A percentile compares a stretch with the other conserved stretches of the same genome.
phyloP scores from a whole-genome alignment of 2,888 invertebrate species.

The Automeris io region DNA sequence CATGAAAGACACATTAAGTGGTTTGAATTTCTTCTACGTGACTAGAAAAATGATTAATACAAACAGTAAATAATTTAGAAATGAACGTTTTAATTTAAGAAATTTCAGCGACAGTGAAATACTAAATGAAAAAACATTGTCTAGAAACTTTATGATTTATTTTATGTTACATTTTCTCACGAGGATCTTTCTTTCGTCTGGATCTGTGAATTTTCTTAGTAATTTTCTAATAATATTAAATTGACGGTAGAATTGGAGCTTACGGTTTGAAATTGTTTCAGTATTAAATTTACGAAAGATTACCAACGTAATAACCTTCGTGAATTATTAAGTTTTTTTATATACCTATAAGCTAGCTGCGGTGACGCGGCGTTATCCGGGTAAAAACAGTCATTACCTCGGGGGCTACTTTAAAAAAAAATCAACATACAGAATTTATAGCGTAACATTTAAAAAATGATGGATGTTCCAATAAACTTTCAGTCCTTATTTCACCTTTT shows the following conservation, averaged over 20 bases:
- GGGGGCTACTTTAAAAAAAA: no score
- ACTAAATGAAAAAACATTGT: not conserved
- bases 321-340: no score
- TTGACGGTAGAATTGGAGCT: conserved; percentile 35
- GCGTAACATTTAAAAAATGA: no score
- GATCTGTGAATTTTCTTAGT: not conserved
- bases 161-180: not conserved
- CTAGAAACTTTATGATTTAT: not conserved
- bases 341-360: no score
- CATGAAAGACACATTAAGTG: conserved; percentile 78
- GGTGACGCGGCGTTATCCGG: no score
- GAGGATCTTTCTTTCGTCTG: not conserved
- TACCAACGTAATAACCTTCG: no score
- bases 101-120: not conserved
- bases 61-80: conserved; percentile 56
- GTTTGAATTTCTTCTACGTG: conserved; percentile 76
- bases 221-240: conserved; percentile 3
- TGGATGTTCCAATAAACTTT: no score
- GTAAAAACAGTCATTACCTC: no score
- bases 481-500: no score
- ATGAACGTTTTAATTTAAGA: conserved; percentile 8
- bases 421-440: no score
- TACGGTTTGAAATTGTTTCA: conserved; percentile 49
- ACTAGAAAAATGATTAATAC: conserved; percentile 75
- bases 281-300: conserved; percentile 28